These are phyloP conservation scores for Dasyurus viverrinus DNA, from an alignment of 2,113 vertebrate genomes.

Conservation along the genomic window DNA sequence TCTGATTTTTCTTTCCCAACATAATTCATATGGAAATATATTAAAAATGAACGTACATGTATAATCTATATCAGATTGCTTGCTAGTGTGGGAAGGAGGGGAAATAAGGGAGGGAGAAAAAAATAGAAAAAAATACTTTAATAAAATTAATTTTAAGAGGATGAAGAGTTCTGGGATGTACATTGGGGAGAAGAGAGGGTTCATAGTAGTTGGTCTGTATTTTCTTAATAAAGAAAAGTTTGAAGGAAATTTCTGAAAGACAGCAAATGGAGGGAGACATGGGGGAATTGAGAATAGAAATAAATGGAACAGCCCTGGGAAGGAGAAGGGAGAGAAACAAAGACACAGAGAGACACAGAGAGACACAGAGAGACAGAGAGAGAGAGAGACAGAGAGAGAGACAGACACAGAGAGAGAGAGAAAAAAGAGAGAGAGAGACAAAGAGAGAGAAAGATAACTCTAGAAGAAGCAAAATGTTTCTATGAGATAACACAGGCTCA, in stretches of 20 bases:
- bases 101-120: too few relatives aligned
- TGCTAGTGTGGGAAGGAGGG: too few relatives aligned
- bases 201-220: not conserved
- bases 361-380: not conserved
- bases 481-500: not conserved
- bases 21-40: too few relatives aligned
- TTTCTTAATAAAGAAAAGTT: not conserved
- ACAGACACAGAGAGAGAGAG: too few relatives aligned
- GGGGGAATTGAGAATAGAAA: not conserved
- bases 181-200: not conserved
- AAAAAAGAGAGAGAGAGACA: not conserved
- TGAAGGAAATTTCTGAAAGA: not conserved
- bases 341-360: not conserved
- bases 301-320: not conserved
- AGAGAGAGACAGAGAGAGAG: too few relatives aligned
- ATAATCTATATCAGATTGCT: too few relatives aligned
- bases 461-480: not conserved
- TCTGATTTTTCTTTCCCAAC: too few relatives aligned
- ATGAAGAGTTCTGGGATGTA: not conserved
- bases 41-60: too few relatives aligned
- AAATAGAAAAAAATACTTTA: too few relatives aligned
- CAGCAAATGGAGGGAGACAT: not conserved
- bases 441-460: not conserved
- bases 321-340: not conserved
- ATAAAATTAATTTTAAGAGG: too few relatives aligned